Conservation (phyloP, 2,888 invertebrate species). For the Drosophila siamana region DNA sequence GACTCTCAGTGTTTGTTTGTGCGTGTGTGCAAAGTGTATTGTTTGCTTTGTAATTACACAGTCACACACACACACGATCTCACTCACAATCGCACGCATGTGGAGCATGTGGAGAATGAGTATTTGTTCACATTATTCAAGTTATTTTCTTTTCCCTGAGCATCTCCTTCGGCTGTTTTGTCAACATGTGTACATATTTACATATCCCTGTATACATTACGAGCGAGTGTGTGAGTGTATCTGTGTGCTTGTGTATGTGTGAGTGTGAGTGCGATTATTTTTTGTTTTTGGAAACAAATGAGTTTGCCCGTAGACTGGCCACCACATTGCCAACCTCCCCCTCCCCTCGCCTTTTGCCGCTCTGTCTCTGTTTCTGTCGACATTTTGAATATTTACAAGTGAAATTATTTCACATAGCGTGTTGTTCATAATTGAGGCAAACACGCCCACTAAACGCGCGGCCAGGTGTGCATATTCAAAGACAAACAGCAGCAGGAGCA, state of each 20-base stretch:
- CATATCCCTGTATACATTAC: conserved; percentile 68
- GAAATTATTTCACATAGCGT: conserved; percentile 64
- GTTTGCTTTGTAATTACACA: conserved; percentile 67
- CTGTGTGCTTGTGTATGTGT: conserved; percentile 15
- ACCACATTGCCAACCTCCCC: neutral
- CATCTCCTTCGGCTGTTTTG: conserved; percentile 31
- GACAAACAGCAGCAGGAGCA: conserved; percentile 42
- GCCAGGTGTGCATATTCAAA: conserved; percentile 56
- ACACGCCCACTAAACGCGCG: conserved; percentile 47
- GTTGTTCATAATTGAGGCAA: conserved; percentile 49
- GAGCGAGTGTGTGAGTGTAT: conserved; percentile 12
- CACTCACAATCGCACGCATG: conserved; percentile 11
- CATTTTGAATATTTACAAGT: conserved; percentile 73
- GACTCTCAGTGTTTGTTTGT: neutral
- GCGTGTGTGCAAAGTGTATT: conserved; percentile 22
- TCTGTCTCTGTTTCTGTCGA: conserved; percentile 1
- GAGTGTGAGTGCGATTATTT: conserved; percentile 35
- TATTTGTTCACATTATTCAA: conserved; percentile 65
- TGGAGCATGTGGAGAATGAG: neutral
- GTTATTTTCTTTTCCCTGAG: conserved; percentile 62
- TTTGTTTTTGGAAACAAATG: conserved; percentile 67
- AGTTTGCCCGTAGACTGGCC: conserved; percentile 49
- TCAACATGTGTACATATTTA: conserved; percentile 65
- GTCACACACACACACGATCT: conserved; percentile 20
- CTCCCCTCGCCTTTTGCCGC: too few species aligned